These are phyloP conservation scores for Diachasma alloeum DNA, from an alignment of 1,140 invertebrate species.

Conservation along the genomic window DNA sequence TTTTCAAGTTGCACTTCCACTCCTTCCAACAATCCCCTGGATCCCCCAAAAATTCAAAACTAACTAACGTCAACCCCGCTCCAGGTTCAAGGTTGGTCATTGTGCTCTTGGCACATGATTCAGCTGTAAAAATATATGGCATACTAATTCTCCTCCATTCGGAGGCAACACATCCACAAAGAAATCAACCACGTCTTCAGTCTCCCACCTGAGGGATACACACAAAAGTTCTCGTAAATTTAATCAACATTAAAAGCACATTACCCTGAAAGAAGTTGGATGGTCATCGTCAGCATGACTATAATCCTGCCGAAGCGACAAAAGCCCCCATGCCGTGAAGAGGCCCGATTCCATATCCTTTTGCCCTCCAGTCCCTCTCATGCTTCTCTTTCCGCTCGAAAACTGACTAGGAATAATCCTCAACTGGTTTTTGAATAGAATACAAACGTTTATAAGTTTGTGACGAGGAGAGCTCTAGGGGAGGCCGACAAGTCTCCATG, in stretches of 20 bases:
- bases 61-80: not conserved
- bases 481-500: not conserved
- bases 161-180: not conserved
- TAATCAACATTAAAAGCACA: slow-evolving; percentile 40
- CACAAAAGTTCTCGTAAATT: slow-evolving; percentile 31
- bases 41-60: not conserved
- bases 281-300: slow-evolving; percentile 30
- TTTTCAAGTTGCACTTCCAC: no score
- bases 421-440: not conserved
- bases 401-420: slow-evolving; percentile 12
- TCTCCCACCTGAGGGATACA: not conserved
- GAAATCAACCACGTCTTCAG: not conserved
- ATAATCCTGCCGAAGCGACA: slow-evolving; percentile 30
- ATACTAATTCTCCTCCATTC: not conserved
- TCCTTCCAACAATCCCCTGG: no score
- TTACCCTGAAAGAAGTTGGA: slow-evolving; percentile 28
- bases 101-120: not conserved
- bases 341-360: slow-evolving; percentile 6
- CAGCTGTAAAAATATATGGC: not conserved
- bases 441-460: not conserved
- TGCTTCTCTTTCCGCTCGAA: not conserved
- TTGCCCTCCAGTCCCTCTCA: not conserved
- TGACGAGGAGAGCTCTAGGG: not conserved
- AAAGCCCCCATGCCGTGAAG: slow-evolving; percentile 21
- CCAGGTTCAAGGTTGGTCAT: not conserved